Conservation (phyloP, 2,888 invertebrate species). For the Netelia melanura region DNA sequence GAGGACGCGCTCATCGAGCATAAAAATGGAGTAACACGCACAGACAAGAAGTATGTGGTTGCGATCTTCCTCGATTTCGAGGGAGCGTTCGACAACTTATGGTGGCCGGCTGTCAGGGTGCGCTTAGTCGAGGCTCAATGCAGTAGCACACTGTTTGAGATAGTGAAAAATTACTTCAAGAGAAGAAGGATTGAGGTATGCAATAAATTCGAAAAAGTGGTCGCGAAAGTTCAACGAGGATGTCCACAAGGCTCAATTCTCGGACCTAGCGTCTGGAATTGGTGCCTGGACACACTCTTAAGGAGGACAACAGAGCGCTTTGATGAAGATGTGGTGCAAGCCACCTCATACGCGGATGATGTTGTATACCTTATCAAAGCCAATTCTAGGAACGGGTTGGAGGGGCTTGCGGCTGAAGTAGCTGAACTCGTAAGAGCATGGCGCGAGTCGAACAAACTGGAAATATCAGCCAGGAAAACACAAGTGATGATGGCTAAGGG, state of each 20-base stretch:
- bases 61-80: slow-evolving; percentile 75
- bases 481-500: no score
- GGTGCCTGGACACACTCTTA: slow-evolving; percentile 64
- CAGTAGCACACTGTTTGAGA: not conserved
- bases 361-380: no score
- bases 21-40: not conserved
- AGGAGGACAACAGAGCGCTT: no score
- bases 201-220: not conserved
- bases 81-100: slow-evolving; percentile 78
- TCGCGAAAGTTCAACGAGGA: slow-evolving; percentile 43
- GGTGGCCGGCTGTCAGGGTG: slow-evolving; percentile 75
- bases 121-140: slow-evolving; percentile 61
- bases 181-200: slow-evolving; percentile 5
- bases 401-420: no score
- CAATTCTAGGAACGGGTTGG: no score
- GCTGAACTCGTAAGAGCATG: no score
- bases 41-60: slow-evolving; percentile 71
- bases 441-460: no score
- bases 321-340: no score
- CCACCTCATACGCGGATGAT: no score
- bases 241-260: slow-evolving; percentile 73
- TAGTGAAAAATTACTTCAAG: slow-evolving; percentile 39
- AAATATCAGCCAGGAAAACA: no score
- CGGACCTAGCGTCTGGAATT: slow-evolving; percentile 67
- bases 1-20: slow-evolving; percentile 69